Evolutionary conservation across 2,888 invertebrate genomes (phyloP), one percentile per base, ranked within the genome.

Genomic region (Brachycybe producta): DNA sequence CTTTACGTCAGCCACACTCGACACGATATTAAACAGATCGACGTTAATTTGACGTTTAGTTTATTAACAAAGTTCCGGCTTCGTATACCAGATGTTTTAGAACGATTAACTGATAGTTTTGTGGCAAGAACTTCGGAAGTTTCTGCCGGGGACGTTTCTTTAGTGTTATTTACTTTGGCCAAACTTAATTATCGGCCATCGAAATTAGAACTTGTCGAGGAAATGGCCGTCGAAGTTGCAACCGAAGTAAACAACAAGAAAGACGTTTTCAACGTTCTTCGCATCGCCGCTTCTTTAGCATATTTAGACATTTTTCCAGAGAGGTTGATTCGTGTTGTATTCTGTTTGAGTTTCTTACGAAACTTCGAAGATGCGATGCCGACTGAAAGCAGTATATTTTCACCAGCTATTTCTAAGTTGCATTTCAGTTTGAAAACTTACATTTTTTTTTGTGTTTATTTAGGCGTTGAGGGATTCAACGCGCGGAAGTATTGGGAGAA

Each of bases 221-320:
- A 45, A 24, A 2, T 51, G 5, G 44, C 28, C 13, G 32, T 45
- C 7, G 34, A 42, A 26, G 17, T 19, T n/a, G 27, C n/a, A n/a
- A 26, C 15, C 8, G 15, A 27, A 28, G 27, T 4, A 5, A 21
- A n/a, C 15, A 5, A 3, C n/a, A 19, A 19, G n/a, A n/a, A 24
- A 3, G 28, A 43, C 27, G 5, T 43, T 3, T 13, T 8, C 4
- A 27, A 43, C 8, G 27, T 38, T 21, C 15, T 47, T 17, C 1
- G 19, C 8, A 34, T 19, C 11, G 38, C 26, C 3, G 8, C 24
- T 27, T 38, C 35, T 15, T 47, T 47, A 34, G 24, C 47, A 15
- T 17, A 17, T 24, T 26, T 47, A 15, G 26, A 38, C 17, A 35
- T 13, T 5, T 47, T 36, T 38, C 38, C 47, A 35, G 36, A 47